A percentile compares a stretch with the other conserved stretches of the same genome.
Evolutionary conservation across 2,888 invertebrate species (phyloP).

Genomic region (Cataglyphis albicans): DNA sequence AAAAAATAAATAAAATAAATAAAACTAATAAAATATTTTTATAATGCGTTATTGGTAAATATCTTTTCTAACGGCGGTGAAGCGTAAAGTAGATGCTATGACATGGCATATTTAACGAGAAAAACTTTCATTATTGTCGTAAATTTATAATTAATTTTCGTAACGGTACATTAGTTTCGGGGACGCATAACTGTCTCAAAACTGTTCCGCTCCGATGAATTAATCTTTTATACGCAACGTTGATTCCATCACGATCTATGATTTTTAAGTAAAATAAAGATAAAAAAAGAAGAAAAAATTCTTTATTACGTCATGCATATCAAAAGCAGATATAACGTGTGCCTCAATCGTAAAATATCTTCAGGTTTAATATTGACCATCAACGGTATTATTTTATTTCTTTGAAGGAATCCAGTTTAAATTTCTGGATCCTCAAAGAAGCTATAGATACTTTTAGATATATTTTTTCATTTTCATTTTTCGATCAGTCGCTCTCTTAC

Average conservation of each 20-base stretch:
- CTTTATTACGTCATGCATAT: constrained; percentile 7
- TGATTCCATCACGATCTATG: constrained; percentile 10
- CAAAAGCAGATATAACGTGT: constrained; percentile 6
- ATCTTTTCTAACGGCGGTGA: constrained; percentile 64
- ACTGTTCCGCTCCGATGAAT: constrained; percentile 69
- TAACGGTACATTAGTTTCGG: constrained; percentile 76
- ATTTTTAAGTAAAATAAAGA: constrained; percentile 10
- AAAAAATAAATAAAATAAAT: too few relatives aligned
- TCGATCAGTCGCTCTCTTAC: background rate
- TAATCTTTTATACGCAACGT: constrained; percentile 47
- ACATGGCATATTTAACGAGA: constrained; percentile 74
- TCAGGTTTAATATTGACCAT: constrained; percentile 76
- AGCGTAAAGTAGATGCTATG: constrained; percentile 80
- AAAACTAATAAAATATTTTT: background rate
- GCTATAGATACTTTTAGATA: background rate
- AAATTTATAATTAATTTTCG: constrained; percentile 80
- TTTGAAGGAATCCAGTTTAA: constrained; percentile 25
- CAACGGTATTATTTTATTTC: constrained; percentile 82
- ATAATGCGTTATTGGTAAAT: background rate
- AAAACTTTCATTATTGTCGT: constrained; percentile 74
- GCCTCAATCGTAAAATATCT: background rate
- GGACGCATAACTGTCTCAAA: constrained; percentile 69
- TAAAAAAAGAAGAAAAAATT: constrained; percentile 27
- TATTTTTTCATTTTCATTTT: background rate
- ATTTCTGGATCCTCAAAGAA: background rate